These are phyloP conservation scores for Eupithecia pulchellata DNA, from an alignment of 2,888 invertebrate species.

Conservation along the genomic window DNA sequence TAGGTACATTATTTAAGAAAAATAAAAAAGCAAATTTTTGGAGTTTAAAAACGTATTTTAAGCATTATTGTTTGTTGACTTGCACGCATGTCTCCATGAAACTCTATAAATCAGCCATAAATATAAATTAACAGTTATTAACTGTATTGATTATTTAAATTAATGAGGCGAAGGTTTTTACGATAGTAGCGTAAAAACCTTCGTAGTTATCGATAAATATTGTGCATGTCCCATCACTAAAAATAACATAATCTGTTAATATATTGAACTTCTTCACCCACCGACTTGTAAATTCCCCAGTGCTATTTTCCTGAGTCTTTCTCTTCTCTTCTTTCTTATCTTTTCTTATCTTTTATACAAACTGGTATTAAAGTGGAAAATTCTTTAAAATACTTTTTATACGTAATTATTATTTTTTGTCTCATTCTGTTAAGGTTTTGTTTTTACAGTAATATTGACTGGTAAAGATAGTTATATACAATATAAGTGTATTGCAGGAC, in stretches of 20 bases:
- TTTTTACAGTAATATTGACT: too few species aligned
- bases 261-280: slow-evolving; percentile 2
- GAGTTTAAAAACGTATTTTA: neutral
- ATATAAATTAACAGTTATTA: neutral
- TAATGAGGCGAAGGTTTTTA: neutral
- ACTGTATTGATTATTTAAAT: neutral
- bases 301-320: neutral
- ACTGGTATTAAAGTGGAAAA: too few species aligned
- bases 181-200: too few species aligned
- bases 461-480: too few species aligned
- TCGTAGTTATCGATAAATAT: slow-evolving; percentile 2
- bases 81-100: neutral
- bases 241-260: neutral
- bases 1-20: too few species aligned
- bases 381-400: too few species aligned
- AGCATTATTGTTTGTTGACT: neutral
- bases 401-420: too few species aligned
- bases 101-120: neutral
- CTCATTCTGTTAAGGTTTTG: too few species aligned
- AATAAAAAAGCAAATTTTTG: too few species aligned
- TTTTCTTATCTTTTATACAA: too few species aligned
- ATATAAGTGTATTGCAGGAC: too few species aligned
- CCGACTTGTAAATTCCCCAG: slow-evolving; percentile 1
- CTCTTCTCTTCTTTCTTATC: too few species aligned
- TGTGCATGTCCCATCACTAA: neutral